Base-by-base conservation (phyloP, 2,797 vertebrate species). In the Lycodopsis pacificus region DNA sequence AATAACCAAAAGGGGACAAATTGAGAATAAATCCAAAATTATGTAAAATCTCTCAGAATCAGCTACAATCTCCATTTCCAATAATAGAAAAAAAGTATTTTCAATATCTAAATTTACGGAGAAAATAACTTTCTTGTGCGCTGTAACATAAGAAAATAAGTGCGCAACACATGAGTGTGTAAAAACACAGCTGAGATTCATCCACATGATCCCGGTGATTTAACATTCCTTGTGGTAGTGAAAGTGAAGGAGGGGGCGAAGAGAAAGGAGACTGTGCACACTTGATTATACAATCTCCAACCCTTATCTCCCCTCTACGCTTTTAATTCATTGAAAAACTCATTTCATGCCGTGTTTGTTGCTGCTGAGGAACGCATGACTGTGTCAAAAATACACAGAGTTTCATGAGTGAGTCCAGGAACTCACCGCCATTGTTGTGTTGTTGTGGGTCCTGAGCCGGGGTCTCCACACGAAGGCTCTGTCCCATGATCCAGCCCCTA, bases 401-500 rank as follows among this genome's bases (percentile, higher is more conserved):
- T 74, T 48, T 48, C 53, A 54, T 4, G 25, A 79, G 81, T 78
- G 82, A 88, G 88, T 62, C 56, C 56, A 83, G 30, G 80, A 84
- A 94, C 95, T 95, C 92, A 96, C 95, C 95, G 44, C 81, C 80
- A 80, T 77, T 79, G 72, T 73, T 88, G 48, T 81, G 80, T 73
- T 85, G 88, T 77, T 86, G 81, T 84, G 82, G 81, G 83, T 94
- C 82, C 82, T 91, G 90, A 89, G 92, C 82, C 88, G 85, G 87
- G 81, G 84, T 92, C 89, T 94, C 92, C 88, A 93, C 86, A 85
- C 88, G 87, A 82, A 95, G 88, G 82, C 93, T 94, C 92, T 96
- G 95, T 93, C 95, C 95, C 95, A 96, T 96, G 93, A 89, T 96
- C 92, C 84, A 92, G 92, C 93, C 94, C 93, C 94, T 59, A 67